Base-by-base conservation (phyloP, 2,797 vertebrate genomes). In the Lutjanus argentimaculatus region DNA sequence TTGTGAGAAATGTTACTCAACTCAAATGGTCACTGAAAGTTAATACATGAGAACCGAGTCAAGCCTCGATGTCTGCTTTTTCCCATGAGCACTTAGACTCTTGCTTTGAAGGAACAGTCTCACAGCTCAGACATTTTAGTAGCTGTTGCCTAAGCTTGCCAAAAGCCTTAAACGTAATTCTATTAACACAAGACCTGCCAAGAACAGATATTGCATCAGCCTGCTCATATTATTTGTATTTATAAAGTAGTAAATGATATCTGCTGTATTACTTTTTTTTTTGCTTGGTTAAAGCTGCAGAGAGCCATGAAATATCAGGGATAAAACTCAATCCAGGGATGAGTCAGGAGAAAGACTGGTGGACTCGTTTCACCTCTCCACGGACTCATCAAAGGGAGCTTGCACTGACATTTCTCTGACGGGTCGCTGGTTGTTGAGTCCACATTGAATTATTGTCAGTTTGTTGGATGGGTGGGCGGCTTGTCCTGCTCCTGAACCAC, bases 311-410 rank as follows among this genome's bases (percentile, higher is more conserved):
- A 14, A 42, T 19, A 30, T 55, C n/a, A 8, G 68, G 1, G 14
- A 4, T 0, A 16, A 25, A 36, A 55, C n/a, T 7, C 8, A 13
- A n/a, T 2, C 14, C 22, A 7, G 13, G 56, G 68, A 17, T 11
- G 62, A 63, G 58, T 42, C 36, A 25, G 51, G 43, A 48, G 30
- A 62, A 1, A 30, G 7, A 14, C 19, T 10, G 19, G 30, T 75
- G 76, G 84, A 73, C 84, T 84, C 55, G 9, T 30, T 55, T 79
- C 22, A 62, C 68, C 85, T 62, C 71, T 57, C 21, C 40, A 13
- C 53, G 0, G 62, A n/a, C 64, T 63, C 55, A 17, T 72, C 79
- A 70, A 2, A 46, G 63, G 65, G 8, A 49, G 73, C 64, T 36
- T 6, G 0, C 6, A 5, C 25, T 83, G 80, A 85, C 72, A 57